Percentiles rank a stretch among this genome's conserved stretches.
Conservation (phyloP, 2,113 vertebrate species). For the Setophaga coronata region DNA sequence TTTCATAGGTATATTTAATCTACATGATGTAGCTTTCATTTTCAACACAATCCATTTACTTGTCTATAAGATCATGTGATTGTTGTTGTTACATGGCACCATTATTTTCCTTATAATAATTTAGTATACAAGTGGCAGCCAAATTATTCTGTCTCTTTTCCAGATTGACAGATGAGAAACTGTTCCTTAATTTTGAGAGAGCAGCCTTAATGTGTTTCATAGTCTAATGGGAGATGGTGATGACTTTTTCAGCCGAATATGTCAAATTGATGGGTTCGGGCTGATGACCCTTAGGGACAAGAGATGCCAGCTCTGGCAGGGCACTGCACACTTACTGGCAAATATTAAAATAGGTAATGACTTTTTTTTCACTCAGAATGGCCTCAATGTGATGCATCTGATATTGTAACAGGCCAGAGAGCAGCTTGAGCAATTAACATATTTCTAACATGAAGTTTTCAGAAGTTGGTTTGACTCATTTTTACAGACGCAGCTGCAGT, state of each 20-base stretch:
- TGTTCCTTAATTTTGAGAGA: conserved; percentile 56
- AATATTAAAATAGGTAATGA: conserved; percentile 46
- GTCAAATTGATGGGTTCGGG: conserved; percentile 39
- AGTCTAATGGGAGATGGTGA: background rate
- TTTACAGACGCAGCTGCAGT: background rate
- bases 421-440: conserved; percentile 24
- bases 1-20: background rate
- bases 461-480: background rate
- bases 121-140: conserved; percentile 32
- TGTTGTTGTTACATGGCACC: background rate
- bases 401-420: background rate
- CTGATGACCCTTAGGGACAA: conserved; percentile 18
- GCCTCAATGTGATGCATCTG: background rate
- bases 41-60: background rate
- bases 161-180: conserved; percentile 50
- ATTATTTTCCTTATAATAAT: conserved; percentile 8
- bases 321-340: background rate
- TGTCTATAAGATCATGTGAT: background rate
- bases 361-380: background rate
- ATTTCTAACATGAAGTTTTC: conserved; percentile 40
- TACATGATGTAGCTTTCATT: background rate
- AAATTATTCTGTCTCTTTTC: conserved; percentile 64
- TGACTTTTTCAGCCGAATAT: background rate
- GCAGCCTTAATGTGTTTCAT: conserved; percentile 15
- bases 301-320: conserved; percentile 27